Evolutionary conservation across 1,140 invertebrate genomes (phyloP).

Genomic region (Macrobrachium rosenbergii): DNA sequence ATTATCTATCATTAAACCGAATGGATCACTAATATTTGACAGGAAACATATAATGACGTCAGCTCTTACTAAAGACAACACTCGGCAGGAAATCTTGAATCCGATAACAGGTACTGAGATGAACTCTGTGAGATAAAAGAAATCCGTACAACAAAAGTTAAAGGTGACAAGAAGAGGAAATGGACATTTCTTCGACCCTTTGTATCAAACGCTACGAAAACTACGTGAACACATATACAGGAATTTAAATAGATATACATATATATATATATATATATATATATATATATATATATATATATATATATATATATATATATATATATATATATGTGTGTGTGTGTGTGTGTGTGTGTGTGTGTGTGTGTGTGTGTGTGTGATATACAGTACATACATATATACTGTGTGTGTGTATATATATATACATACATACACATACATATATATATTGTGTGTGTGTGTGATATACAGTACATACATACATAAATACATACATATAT

Average conservation of each 20-base stretch:
- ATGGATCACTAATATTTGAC: too few species aligned
- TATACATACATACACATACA: slow-evolving; percentile 28
- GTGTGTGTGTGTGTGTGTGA: too few species aligned
- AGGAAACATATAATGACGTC: too few species aligned
- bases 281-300: slow-evolving; percentile 31
- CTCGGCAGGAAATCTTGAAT: too few species aligned
- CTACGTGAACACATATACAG: slow-evolving; percentile 14
- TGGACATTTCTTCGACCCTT: background rate
- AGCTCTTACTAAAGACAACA: too few species aligned
- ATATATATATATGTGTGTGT: slow-evolving; percentile 22
- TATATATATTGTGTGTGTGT: too few species aligned
- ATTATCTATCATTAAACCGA: too few species aligned
- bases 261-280: slow-evolving; percentile 39
- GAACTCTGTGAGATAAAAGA: too few species aligned
- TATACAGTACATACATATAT: slow-evolving; percentile 15
- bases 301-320: slow-evolving; percentile 2
- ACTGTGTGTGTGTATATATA: slow-evolving; percentile 37
- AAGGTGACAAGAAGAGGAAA: background rate
- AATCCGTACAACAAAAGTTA: background rate
- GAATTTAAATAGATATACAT: slow-evolving; percentile 5
- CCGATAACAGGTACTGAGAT: too few species aligned
- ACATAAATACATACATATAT: slow-evolving; percentile 33
- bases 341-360: too few species aligned
- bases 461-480: slow-evolving; percentile 15
- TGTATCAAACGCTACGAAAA: background rate